Percentiles rank a stretch among this genome's conserved stretches.
These are phyloP conservation scores for Thaumetopoea pityocampa DNA, from an alignment of 1,140 invertebrate species.

Conservation along the genomic window DNA sequence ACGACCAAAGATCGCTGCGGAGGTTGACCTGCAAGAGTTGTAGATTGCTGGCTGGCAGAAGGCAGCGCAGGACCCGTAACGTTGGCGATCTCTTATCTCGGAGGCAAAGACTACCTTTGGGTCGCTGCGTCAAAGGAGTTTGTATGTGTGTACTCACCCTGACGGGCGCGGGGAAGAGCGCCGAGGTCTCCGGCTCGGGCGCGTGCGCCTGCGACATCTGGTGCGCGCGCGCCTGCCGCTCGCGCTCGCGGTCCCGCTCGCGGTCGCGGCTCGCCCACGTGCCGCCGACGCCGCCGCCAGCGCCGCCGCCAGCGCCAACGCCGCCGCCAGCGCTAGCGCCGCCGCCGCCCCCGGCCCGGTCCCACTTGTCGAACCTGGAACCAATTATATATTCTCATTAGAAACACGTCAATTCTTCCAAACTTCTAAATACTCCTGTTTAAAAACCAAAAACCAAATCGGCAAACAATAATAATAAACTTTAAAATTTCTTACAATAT, in stretches of 20 bases:
- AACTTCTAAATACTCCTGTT: neutral
- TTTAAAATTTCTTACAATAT: no score
- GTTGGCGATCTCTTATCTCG: no score
- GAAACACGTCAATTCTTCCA: neutral
- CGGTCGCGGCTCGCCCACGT: constrained; percentile 44
- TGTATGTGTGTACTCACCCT: constrained; percentile 33
- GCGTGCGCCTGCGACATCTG: constrained; percentile 67
- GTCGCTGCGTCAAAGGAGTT: neutral
- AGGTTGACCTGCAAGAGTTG: no score
- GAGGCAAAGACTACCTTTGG: no score
- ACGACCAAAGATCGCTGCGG: no score
- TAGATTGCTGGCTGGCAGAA: no score
- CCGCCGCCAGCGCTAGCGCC: constrained; percentile 39
- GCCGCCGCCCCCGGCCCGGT: constrained; percentile 49
- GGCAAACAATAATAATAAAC: neutral
- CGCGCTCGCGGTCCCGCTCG: constrained; percentile 54
- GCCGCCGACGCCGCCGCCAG: constrained; percentile 31
- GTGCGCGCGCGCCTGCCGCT: constrained; percentile 57
- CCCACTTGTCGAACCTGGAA: constrained; percentile 65
- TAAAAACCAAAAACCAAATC: neutral
- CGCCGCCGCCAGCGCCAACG: constrained; percentile 38
- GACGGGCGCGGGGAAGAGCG: constrained; percentile 61
- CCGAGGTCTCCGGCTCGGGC: constrained; percentile 62
- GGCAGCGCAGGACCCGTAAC: no score
- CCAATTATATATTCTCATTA: constrained; percentile 11